These are phyloP conservation scores for Argyresthia goedartella DNA, from an alignment of 2,888 invertebrate genomes.

Conservation along the genomic window DNA sequence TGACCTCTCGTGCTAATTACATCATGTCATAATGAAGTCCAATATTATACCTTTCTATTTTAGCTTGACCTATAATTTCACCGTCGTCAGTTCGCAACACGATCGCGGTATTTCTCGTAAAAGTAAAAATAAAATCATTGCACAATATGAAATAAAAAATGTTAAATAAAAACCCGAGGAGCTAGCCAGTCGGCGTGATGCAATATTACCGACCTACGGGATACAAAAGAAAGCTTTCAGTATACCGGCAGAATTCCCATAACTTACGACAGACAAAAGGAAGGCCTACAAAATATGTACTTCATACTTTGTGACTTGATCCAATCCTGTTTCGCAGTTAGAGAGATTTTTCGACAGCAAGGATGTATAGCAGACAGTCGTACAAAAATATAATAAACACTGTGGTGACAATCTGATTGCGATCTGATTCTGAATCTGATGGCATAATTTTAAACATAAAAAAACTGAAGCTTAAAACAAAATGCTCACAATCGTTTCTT, in stretches of 20 bases:
- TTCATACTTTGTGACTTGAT: neutral
- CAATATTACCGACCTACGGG: constrained; percentile 29
- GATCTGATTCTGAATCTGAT: too few species aligned
- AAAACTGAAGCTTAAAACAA: neutral
- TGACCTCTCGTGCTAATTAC: constrained; percentile 24
- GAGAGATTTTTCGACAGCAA: constrained; percentile 8
- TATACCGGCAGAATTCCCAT: constrained; percentile 27
- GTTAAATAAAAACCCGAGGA: constrained; percentile 19
- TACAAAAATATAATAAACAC: too few species aligned
- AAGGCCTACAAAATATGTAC: neutral
- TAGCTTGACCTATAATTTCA: constrained; percentile 50
- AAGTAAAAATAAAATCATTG: constrained; percentile 43
- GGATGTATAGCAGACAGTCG: too few species aligned
- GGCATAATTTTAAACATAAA: too few species aligned
- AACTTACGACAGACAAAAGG: neutral
- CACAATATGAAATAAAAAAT: constrained; percentile 28
- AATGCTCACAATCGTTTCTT: neutral
- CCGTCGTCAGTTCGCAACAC: constrained; percentile 29
- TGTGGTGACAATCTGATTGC: too few species aligned
- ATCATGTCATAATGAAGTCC: constrained; percentile 48
- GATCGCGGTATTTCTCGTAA: constrained; percentile 36
- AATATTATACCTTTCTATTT: constrained; percentile 49
- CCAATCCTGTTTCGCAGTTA: constrained; percentile 9
- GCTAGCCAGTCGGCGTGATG: constrained; percentile 28
- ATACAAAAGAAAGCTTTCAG: constrained; percentile 39